Evolutionary conservation across 1,140 invertebrate genomes (phyloP).

Genomic region (Triops longicaudatus): DNA sequence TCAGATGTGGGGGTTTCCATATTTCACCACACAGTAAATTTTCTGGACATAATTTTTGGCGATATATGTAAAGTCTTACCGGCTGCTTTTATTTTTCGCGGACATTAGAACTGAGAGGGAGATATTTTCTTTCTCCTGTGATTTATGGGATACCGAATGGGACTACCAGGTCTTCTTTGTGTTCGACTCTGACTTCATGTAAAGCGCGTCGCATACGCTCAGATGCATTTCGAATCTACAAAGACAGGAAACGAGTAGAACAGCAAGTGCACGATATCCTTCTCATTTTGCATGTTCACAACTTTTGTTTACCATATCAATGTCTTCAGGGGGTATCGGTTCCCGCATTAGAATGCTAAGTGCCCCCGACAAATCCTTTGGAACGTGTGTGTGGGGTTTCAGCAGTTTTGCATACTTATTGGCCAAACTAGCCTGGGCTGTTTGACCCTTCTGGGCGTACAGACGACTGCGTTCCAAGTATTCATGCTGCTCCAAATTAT

Average conservation of each 20-base stretch:
- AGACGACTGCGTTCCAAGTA: constrained; percentile 63
- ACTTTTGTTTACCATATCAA: constrained; percentile 47
- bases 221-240: constrained; percentile 54
- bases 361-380: constrained; percentile 51
- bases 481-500: constrained; percentile 68
- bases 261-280: not conserved
- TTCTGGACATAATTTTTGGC: not conserved
- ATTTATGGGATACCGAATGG: constrained; percentile 53
- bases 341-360: constrained; percentile 48
- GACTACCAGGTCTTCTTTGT: constrained; percentile 71
- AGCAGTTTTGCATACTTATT: constrained; percentile 39
- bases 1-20: not conserved
- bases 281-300: not conserved
- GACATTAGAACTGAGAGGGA: too few relatives aligned
- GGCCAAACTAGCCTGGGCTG: constrained; percentile 36
- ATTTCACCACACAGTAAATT: not conserved
- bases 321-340: constrained; percentile 45
- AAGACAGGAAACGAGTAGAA: constrained; percentile 22
- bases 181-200: constrained; percentile 61
- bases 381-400: constrained; percentile 39
- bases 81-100: too few relatives aligned
- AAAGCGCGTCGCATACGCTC: constrained; percentile 57
- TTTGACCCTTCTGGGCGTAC: constrained; percentile 51
- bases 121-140: not conserved
- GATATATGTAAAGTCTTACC: not conserved